Evolutionary conservation across 2,888 invertebrate genomes (phyloP).

Genomic region (Odontomyia ornata): DNA sequence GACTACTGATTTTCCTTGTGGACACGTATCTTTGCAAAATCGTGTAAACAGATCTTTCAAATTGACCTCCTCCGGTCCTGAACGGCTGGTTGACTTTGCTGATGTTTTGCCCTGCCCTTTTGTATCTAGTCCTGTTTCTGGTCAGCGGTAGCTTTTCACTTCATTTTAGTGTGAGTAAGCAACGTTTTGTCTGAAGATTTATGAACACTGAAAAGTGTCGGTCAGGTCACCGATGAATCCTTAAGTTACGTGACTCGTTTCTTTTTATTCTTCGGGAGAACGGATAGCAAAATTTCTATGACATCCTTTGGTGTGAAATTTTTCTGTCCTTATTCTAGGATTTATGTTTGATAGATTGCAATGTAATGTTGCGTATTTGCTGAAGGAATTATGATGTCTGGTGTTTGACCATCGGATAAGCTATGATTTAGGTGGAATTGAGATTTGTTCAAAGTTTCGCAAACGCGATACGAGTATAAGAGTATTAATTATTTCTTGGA

Average conservation of each 20-base stretch:
- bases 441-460: no score
- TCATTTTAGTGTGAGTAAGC: neutral
- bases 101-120: neutral
- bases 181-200: conserved; percentile 21
- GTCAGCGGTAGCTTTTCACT: conserved; percentile 4
- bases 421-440: no score
- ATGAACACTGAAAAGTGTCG: conserved; percentile 1
- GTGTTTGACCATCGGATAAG: no score
- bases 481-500: no score
- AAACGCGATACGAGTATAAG: no score
- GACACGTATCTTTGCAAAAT: conserved; percentile 30
- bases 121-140: neutral
- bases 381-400: conserved; percentile 3
- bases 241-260: conserved; percentile 30
- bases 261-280: neutral
- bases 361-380: neutral
- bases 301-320: neutral
- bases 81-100: neutral
- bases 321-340: neutral
- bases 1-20: conserved; percentile 8
- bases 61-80: conserved; percentile 8
- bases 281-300: neutral
- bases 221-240: conserved; percentile 18
- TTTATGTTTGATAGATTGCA: neutral
- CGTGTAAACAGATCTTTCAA: conserved; percentile 35